phyloP scores from a whole-genome alignment of 2,888 invertebrate genomes.

The Ochlodes sylvanus region DNA sequence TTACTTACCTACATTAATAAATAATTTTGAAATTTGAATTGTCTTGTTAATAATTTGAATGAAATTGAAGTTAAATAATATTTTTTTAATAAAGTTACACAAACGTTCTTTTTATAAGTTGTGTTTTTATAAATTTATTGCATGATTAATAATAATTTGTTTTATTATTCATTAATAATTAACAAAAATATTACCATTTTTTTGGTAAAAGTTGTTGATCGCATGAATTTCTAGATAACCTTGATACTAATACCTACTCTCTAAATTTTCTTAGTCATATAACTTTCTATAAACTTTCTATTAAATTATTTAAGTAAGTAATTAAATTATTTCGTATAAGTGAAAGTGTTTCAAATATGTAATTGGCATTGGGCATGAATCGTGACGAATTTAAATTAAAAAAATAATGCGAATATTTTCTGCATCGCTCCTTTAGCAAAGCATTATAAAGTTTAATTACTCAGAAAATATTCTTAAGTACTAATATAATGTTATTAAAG shows the following conservation, averaged over 20 bases:
- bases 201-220: background rate
- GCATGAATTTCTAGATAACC: conserved; percentile 8
- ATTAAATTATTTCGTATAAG: conserved; percentile 23
- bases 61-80: too few species aligned
- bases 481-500: background rate
- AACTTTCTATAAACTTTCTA: conserved; percentile 35
- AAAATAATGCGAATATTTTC: background rate
- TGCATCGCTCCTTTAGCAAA: background rate
- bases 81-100: too few species aligned
- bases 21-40: too few species aligned
- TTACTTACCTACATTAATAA: too few species aligned
- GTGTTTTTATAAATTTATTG: too few species aligned
- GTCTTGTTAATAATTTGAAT: too few species aligned
- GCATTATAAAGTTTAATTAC: too few species aligned
- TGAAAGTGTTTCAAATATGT: conserved; percentile 13
- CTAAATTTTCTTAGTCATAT: conserved; percentile 31
- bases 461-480: too few species aligned
- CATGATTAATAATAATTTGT: too few species aligned
- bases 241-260: conserved; percentile 17
- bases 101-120: too few species aligned
- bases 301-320: conserved; percentile 16
- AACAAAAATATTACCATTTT: too few species aligned
- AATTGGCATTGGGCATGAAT: background rate
- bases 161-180: too few species aligned
- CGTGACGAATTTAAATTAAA: background rate